Evolutionary conservation across 92 coral and sea anemone species (phyloP).

Genomic region (Parazoanthus darwini): DNA sequence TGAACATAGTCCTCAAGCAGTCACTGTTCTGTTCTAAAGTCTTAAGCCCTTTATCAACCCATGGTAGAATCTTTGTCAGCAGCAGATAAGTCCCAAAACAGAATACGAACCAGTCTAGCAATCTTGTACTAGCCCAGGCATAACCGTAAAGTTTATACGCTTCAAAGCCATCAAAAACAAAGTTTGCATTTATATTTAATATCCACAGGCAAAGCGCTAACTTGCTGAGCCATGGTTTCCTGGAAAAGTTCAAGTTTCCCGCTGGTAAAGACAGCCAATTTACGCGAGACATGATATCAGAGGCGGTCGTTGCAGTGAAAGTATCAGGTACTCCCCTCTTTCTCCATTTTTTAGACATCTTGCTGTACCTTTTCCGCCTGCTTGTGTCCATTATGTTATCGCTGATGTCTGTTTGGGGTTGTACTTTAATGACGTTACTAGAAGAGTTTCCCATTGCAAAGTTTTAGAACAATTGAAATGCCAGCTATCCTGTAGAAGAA

Average conservation of each 20-base stretch:
- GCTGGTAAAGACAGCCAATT: slow-evolving; percentile 36
- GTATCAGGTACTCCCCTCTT: slow-evolving; percentile 20
- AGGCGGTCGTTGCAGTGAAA: slow-evolving; percentile 4
- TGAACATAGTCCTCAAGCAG: slow-evolving; percentile 20
- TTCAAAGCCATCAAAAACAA: slow-evolving; percentile 19
- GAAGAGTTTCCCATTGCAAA: slow-evolving; percentile 6
- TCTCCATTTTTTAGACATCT: slow-evolving; percentile 20
- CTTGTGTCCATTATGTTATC: neutral
- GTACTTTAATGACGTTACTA: slow-evolving; percentile 17
- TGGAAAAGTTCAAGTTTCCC: slow-evolving; percentile 11
- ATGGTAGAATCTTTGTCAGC: neutral
- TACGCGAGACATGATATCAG: neutral
- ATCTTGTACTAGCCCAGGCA: slow-evolving; percentile 34
- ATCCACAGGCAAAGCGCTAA: neutral
- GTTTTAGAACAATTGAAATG: neutral
- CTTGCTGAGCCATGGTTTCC: slow-evolving; percentile 11
- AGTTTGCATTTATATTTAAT: slow-evolving; percentile 19
- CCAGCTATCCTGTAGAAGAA: neutral
- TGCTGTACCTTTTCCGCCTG: neutral
- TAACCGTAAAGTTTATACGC: slow-evolving; percentile 25
- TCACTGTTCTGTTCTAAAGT: slow-evolving; percentile 1
- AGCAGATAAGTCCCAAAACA: slow-evolving; percentile 27
- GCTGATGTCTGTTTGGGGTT: neutral
- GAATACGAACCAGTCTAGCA: slow-evolving; percentile 10
- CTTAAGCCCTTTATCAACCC: slow-evolving; percentile 13